These are phyloP conservation scores for Eumaeus atala DNA, from an alignment of 1,140 invertebrate genomes.

Conservation along the genomic window DNA sequence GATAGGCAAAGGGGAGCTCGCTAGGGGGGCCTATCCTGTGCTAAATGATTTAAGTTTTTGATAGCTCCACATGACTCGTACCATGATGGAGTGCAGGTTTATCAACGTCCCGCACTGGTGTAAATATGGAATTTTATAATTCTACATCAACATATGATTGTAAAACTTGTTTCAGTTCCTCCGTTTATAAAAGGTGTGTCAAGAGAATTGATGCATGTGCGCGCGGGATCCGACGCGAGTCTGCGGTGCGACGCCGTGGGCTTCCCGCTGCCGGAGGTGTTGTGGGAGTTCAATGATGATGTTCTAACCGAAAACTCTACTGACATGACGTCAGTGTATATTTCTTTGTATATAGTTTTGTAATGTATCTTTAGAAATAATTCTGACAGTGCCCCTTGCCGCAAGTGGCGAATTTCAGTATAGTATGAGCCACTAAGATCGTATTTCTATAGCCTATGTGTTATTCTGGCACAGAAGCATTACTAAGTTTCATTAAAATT, in stretches of 20 bases:
- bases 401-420: no score
- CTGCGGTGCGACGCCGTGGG: conserved; percentile 58
- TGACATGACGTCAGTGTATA: conserved; percentile 40
- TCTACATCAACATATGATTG: neutral
- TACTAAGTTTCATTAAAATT: no score
- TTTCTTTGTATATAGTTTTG: neutral
- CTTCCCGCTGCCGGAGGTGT: conserved; percentile 52
- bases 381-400: no score
- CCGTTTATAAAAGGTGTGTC: conserved; percentile 46
- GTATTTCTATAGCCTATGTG: no score
- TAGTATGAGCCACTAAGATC: no score
- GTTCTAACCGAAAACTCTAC: conserved; percentile 40
- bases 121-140: neutral
- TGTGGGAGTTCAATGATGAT: conserved; percentile 45
- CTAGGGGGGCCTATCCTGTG: no score
- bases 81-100: no score
- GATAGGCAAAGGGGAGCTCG: no score
- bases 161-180: conserved; percentile 38
- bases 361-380: no score
- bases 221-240: conserved; percentile 30
- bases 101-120: neutral
- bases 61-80: no score
- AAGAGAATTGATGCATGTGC: conserved; percentile 27
- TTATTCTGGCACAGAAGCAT: no score
- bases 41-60: no score